Base-by-base conservation (phyloP, 1,140 invertebrate species). In the Pseudomyrmex sp. region DNA sequence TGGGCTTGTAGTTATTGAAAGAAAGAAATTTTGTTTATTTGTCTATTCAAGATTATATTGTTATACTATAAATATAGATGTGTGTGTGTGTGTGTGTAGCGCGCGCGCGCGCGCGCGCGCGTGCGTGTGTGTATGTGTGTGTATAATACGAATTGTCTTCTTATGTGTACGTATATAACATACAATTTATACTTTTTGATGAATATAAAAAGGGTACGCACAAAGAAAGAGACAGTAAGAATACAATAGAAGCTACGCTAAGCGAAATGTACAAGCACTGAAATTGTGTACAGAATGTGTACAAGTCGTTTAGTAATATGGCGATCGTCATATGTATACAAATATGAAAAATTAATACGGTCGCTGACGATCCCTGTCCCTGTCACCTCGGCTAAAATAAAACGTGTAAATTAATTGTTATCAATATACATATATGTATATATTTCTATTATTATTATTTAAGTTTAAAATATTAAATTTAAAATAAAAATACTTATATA, bases 251-350 rank as follows among this genome's bases (percentile, higher is more conserved):
- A 70, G 73, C 79, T 65, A 50, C 82, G 76, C 72, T 59, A 86
- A 75, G 59, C 82, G 73, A 86, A 90, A 90, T 90, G 65, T 91
- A 91, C 87, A 91, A 88, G 85, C 73, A 61, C 69, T 86, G 59
- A 88, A 70, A 88, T 18, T 82, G 85, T 88, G 82, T 87, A 89
- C 82, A 90, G 89, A 88, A 76, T 88, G 84, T 84, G 66, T 80
- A 85, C 82, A 86, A 69, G 61, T 85, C 59, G 48, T 59, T 61
- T 59, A 44, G 56, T 70, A 54, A 88, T 26, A 59, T 35, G 9
- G 72, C 58, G 59, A 20, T 48, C n/a, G 50, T 56, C 18, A 70
- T 70, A 35, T 44, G 18, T 63, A 26, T n/a, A 44, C 12, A 50
- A 73, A 26, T 54, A 72, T 26, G 9, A 35, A 35, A 15, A 13